Evolutionary conservation across 2,113 vertebrate species (phyloP).

Genomic region (Vulpes ferrilata): DNA sequence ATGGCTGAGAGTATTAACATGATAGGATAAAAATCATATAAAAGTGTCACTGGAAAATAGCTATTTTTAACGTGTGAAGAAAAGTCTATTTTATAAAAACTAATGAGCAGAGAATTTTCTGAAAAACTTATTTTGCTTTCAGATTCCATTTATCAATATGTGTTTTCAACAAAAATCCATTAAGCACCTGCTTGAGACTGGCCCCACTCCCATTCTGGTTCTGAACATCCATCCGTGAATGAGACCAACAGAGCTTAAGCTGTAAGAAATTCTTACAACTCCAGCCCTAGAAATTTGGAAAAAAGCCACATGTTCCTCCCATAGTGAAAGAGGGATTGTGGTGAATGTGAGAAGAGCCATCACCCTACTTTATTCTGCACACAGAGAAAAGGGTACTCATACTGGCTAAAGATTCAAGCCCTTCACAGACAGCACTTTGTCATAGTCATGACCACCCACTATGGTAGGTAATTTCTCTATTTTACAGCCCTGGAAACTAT

Average conservation of each 20-base stretch:
- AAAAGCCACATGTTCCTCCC: background rate
- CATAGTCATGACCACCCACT: background rate
- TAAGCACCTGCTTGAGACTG: background rate
- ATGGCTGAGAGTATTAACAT: conserved; percentile 16
- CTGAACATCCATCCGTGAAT: background rate
- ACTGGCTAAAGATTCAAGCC: background rate
- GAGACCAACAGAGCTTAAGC: background rate
- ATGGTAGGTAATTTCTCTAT: background rate
- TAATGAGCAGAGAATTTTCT: conserved; percentile 9
- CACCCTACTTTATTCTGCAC: background rate
- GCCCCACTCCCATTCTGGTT: background rate
- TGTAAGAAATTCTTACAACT: background rate
- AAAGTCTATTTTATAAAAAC: conserved; percentile 68
- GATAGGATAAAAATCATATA: conserved; percentile 73
- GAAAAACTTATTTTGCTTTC: background rate
- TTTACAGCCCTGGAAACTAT: background rate
- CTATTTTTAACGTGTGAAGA: conserved; percentile 67
- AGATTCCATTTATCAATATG: background rate
- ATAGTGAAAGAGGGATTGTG: background rate
- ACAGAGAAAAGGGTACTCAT: background rate
- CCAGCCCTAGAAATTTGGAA: background rate
- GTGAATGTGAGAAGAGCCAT: too few relatives aligned
- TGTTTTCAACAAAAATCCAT: background rate
- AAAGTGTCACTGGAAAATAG: conserved; percentile 70
- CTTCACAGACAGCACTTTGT: background rate